Percentiles rank a stretch among this genome's conserved stretches.
These are phyloP conservation scores for Cybosia mesomella DNA, from an alignment of 2,888 invertebrate species.

Conservation along the genomic window DNA sequence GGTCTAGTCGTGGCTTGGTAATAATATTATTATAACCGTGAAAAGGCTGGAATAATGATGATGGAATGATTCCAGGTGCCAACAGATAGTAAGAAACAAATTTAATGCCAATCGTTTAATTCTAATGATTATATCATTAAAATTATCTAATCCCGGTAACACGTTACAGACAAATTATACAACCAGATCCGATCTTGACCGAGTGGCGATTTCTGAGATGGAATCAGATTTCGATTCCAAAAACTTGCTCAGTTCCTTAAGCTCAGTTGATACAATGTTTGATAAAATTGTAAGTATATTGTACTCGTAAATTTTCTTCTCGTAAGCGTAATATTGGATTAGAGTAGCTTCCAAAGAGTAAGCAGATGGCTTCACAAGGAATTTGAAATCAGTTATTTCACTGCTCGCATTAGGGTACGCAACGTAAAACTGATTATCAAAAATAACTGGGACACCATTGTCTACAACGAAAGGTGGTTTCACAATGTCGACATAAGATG, in stretches of 20 bases:
- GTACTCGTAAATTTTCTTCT: constrained; percentile 75
- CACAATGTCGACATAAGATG: constrained; percentile 55
- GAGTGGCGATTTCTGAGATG: constrained; percentile 57
- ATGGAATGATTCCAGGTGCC: no score
- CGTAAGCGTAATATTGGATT: constrained; percentile 66
- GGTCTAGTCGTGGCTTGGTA: no score
- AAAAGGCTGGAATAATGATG: no score
- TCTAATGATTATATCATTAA: neutral
- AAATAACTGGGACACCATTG: constrained; percentile 57
- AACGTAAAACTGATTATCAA: constrained; percentile 59
- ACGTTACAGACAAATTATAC: neutral
- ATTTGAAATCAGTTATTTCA: constrained; percentile 49
- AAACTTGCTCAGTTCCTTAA: constrained; percentile 35
- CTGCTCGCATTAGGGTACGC: constrained; percentile 63
- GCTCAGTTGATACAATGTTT: neutral
- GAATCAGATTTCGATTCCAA: constrained; percentile 51
- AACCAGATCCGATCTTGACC: constrained; percentile 6
- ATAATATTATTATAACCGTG: no score
- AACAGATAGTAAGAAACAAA: neutral
- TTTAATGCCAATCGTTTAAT: neutral
- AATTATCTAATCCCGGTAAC: neutral
- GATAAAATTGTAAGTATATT: constrained; percentile 57
- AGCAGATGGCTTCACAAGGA: constrained; percentile 64
- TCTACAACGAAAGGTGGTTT: constrained; percentile 65
- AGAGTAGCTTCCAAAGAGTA: constrained; percentile 64